Evolutionary conservation across 1,140 invertebrate species (phyloP).

Genomic region (Physella acuta): DNA sequence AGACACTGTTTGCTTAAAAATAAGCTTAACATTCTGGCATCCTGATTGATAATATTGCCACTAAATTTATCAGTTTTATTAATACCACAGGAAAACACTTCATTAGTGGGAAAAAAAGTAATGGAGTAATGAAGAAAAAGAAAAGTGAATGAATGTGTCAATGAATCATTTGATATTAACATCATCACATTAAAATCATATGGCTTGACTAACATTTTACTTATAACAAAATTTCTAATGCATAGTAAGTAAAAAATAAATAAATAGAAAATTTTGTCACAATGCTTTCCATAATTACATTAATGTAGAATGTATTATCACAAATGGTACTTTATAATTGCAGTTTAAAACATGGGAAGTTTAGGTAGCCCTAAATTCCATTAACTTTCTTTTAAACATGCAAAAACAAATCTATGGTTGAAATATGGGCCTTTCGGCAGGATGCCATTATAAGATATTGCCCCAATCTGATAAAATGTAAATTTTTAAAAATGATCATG

Average conservation of each 20-base stretch:
- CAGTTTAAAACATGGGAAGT: slow-evolving; percentile 23
- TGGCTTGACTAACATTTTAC: slow-evolving; percentile 9
- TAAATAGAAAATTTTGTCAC: slow-evolving; percentile 18
- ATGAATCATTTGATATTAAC: background rate
- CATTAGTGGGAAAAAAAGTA: no score
- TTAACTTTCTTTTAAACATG: background rate
- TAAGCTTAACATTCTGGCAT: no score
- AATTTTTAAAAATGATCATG: no score
- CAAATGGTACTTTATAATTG: slow-evolving; percentile 18
- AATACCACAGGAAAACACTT: background rate
- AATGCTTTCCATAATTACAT: slow-evolving; percentile 24
- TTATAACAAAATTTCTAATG: background rate
- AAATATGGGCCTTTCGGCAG: no score
- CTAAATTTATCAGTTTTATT: background rate
- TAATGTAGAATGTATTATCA: slow-evolving; percentile 28
- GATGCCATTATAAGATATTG: no score
- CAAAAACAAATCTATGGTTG: background rate
- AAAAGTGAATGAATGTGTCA: background rate
- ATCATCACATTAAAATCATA: background rate
- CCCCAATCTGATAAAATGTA: no score
- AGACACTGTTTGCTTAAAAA: no score
- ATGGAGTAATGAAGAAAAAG: background rate
- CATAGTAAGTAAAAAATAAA: slow-evolving; percentile 19
- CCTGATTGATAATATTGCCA: background rate
- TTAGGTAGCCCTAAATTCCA: background rate